Conservation (phyloP, 2,888 invertebrate species). For the Protophormia terraenovae region DNA sequence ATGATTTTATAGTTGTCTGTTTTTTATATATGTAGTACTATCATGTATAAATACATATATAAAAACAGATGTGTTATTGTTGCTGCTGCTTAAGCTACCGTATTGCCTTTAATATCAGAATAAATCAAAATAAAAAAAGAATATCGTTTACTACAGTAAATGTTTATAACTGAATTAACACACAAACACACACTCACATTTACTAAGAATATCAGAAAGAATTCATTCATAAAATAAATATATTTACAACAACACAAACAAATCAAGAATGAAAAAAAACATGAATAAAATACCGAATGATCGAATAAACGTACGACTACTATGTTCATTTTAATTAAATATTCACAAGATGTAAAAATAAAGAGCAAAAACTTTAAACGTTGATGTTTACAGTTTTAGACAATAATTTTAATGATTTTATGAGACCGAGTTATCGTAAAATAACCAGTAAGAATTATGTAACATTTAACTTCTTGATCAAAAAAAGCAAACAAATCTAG, state of each 20-base stretch:
- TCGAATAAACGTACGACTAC: slow-evolving; percentile 47
- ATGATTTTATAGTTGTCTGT: slow-evolving; percentile 10
- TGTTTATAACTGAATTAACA: slow-evolving; percentile 40
- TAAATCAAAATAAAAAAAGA: not conserved
- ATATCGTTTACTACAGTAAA: slow-evolving; percentile 19
- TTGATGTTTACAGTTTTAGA: slow-evolving; percentile 39
- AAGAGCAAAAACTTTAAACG: slow-evolving; percentile 19
- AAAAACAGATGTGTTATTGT: not conserved
- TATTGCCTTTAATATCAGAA: slow-evolving; percentile 6
- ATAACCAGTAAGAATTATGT: not conserved
- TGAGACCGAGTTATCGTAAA: slow-evolving; percentile 26
- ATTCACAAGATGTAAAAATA: slow-evolving; percentile 62
- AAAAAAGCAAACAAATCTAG: not conserved
- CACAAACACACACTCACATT: not conserved
- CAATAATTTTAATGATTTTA: slow-evolving; percentile 45
- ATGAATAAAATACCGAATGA: slow-evolving; percentile 21
- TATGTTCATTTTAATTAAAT: slow-evolving; percentile 58
- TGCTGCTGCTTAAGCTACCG: slow-evolving; percentile 22
- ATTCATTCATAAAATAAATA: slow-evolving; percentile 47
- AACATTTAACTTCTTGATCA: not conserved
- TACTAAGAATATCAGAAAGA: not conserved
- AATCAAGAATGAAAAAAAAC: not conserved
- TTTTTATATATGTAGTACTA: not conserved
- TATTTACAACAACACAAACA: not conserved
- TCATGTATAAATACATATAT: not conserved